Percentiles rank a stretch among this genome's conserved stretches.
Evolutionary conservation across 2,888 invertebrate genomes (phyloP).

Genomic region (Pterostichus niger): DNA sequence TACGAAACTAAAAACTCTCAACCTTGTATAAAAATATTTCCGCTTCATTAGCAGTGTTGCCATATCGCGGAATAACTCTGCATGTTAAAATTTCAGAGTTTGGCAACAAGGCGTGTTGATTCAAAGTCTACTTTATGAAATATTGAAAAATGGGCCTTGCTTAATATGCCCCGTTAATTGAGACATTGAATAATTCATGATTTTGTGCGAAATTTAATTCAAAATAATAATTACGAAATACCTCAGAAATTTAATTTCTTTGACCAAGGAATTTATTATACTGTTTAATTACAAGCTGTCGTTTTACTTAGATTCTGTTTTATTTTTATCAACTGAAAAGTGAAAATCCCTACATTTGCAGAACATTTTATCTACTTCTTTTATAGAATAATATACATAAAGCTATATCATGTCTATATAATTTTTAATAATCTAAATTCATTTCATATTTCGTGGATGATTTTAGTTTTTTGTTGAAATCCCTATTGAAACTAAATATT

Average conservation of each 20-base stretch:
- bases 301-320: slow-evolving; percentile 10
- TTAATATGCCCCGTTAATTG: slow-evolving; percentile 51
- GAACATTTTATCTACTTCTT: background rate
- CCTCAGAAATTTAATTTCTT: slow-evolving; percentile 41
- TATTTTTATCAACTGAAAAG: slow-evolving; percentile 1
- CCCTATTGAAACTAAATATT: no score
- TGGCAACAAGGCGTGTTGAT: slow-evolving; percentile 23
- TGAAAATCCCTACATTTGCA: background rate
- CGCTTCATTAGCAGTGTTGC: slow-evolving; percentile 48
- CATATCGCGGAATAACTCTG: slow-evolving; percentile 17
- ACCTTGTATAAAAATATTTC: slow-evolving; percentile 30
- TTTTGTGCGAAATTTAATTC: slow-evolving; percentile 24
- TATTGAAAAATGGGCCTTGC: slow-evolving; percentile 45
- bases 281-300: slow-evolving; percentile 18
- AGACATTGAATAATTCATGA: slow-evolving; percentile 40
- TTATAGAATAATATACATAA: no score
- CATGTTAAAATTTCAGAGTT: slow-evolving; percentile 39
- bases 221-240: slow-evolving; percentile 41
- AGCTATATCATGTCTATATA: no score
- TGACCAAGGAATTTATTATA: slow-evolving; percentile 33
- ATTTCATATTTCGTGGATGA: no score
- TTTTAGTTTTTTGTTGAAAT: no score
- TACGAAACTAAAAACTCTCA: slow-evolving; percentile 20
- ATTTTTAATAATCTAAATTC: no score
- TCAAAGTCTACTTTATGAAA: slow-evolving; percentile 47